These are phyloP conservation scores for Phoeniculus purpureus DNA, from an alignment of 2,797 vertebrate genomes.

Conservation along the genomic window DNA sequence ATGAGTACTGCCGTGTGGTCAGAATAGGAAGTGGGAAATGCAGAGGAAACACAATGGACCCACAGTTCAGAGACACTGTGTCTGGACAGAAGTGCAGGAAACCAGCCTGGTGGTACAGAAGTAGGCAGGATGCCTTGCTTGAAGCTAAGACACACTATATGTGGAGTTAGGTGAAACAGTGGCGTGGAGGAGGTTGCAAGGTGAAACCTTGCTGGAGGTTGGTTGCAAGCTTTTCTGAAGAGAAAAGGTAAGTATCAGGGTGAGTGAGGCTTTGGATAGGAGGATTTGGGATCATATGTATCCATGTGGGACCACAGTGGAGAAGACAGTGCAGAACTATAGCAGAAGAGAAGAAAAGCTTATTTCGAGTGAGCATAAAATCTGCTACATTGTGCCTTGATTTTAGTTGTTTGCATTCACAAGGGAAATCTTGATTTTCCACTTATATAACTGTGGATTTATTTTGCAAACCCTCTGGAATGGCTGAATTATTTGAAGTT, in stretches of 20 bases:
- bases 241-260: not conserved
- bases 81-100: not conserved
- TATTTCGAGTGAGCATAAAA: not conserved
- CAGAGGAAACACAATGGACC: not conserved
- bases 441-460: not conserved
- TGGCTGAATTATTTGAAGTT: not conserved
- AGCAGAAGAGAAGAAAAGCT: not conserved
- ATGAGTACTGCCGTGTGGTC: not conserved
- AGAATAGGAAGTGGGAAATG: not conserved
- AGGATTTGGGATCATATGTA: not conserved
- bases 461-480: not conserved
- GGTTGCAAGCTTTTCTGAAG: not conserved
- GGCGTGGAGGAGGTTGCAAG: too few relatives aligned
- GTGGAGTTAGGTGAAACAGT: not conserved
- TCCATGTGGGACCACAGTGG: not conserved
- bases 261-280: not conserved
- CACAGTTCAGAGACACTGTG: not conserved
- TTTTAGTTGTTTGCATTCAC: not conserved
- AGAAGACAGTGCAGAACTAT: not conserved
- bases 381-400: accelerated
- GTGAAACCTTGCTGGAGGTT: not conserved
- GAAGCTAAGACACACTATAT: not conserved
- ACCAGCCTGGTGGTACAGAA: not conserved
- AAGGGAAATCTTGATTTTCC: not conserved
- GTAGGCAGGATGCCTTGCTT: not conserved